phyloP scores from a whole-genome alignment of 2,113 vertebrate species.

The Myxocyprinus asiaticus region DNA sequence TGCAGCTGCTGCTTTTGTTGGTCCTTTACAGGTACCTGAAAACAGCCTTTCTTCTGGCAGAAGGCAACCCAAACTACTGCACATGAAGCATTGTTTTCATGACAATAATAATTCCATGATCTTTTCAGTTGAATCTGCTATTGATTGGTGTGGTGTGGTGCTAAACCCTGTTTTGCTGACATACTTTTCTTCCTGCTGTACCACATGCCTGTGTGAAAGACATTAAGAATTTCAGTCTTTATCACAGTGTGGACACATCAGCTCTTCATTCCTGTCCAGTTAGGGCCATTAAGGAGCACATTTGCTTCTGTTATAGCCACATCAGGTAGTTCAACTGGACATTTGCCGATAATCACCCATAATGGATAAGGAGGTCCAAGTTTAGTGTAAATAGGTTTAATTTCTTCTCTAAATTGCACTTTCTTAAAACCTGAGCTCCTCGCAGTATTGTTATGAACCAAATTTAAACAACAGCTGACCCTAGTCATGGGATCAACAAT shows the following conservation, averaged over 20 bases:
- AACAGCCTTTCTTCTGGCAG: slow-evolving; percentile 50
- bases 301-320: not conserved
- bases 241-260: slow-evolving; percentile 4
- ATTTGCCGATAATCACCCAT: not conserved
- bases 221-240: slow-evolving; percentile 25
- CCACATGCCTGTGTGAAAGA: slow-evolving; percentile 42
- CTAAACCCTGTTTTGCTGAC: slow-evolving; percentile 50
- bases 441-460: not conserved
- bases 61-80: slow-evolving; percentile 27
- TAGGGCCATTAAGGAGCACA: not conserved
- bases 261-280: not conserved
- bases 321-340: not conserved
- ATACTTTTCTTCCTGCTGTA: slow-evolving; percentile 55
- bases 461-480: not conserved
- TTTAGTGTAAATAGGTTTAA: not conserved
- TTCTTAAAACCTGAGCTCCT: not conserved
- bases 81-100: slow-evolving; percentile 25
- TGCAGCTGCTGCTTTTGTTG: slow-evolving; percentile 64
- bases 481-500: not conserved
- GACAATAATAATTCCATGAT: slow-evolving; percentile 25
- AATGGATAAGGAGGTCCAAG: not conserved
- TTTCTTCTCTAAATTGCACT: slow-evolving; percentile 6
- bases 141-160: slow-evolving; percentile 42
- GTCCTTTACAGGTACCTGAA: slow-evolving; percentile 43
- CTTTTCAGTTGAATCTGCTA: slow-evolving; percentile 32